A percentile compares a stretch with the other conserved stretches of the same genome.
phyloP scores from a whole-genome alignment of 2,797 vertebrate genomes.

The Manis javanica region DNA sequence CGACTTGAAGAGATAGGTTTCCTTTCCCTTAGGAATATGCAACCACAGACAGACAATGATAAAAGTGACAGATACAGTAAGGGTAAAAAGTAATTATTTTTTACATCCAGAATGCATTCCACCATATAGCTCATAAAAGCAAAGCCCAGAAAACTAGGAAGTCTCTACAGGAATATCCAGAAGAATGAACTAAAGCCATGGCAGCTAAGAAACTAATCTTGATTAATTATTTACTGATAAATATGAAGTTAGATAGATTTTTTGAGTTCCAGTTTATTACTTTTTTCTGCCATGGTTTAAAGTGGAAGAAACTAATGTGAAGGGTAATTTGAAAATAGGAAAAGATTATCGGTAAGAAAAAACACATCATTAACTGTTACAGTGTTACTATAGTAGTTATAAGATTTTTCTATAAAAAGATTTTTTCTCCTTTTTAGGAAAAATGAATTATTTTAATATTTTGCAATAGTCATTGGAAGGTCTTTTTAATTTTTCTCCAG shows the following conservation, averaged over 20 bases:
- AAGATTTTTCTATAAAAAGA: neutral
- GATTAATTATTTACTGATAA: neutral
- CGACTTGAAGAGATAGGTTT: neutral
- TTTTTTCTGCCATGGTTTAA: neutral
- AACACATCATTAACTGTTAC: fast-evolving
- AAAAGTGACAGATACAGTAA: neutral
- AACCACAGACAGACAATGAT: neutral
- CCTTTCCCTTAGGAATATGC: neutral
- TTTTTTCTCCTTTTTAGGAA: neutral
- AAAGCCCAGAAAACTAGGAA: neutral
- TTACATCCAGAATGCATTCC: neutral
- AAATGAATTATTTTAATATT: constrained; percentile 15
- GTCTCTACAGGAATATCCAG: neutral
- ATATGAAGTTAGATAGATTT: neutral
- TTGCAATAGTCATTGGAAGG: neutral
- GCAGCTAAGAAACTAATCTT: neutral
- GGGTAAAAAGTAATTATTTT: neutral
- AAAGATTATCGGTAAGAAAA: neutral
- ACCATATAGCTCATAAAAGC: neutral
- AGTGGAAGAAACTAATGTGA: neutral
- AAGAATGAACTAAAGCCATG: neutral
- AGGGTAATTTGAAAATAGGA: neutral
- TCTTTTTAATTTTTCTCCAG: neutral
- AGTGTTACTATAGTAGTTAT: neutral
- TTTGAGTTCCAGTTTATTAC: neutral